A percentile compares a stretch with the other conserved stretches of the same genome.
Conservation (phyloP, 2,113 vertebrate genomes). For the Etia nguti region DNA sequence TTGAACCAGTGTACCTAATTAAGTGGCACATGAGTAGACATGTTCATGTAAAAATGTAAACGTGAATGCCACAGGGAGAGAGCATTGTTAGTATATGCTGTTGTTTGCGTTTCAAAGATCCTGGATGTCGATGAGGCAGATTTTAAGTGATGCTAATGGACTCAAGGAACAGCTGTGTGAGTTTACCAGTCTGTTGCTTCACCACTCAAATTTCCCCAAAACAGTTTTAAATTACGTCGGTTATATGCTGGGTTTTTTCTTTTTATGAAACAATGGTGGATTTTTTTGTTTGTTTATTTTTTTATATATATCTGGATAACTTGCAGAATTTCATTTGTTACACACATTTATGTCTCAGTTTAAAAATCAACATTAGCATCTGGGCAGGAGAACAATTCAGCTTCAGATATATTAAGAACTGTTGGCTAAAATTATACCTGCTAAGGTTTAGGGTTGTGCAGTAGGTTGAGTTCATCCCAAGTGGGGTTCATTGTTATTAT, state of each 20-base stretch:
- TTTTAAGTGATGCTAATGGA: neutral
- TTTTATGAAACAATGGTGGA: neutral
- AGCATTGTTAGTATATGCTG: neutral
- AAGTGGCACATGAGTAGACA: neutral
- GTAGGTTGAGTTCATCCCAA: neutral
- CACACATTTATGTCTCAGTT: neutral
- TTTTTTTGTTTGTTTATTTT: neutral
- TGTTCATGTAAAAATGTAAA: neutral
- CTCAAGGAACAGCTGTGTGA: neutral
- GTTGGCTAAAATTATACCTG: neutral
- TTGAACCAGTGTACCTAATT: neutral
- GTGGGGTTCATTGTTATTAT: neutral
- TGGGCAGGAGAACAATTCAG: neutral
- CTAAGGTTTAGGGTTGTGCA: neutral
- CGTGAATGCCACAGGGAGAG: neutral
- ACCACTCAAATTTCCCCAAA: neutral
- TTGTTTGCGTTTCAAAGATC: neutral
- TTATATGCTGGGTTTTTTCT: neutral
- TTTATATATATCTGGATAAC: neutral
- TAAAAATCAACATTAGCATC: neutral
- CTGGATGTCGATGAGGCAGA: neutral
- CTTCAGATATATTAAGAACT: neutral
- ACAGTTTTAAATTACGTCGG: neutral
- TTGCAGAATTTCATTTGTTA: neutral
- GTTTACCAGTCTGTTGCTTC: neutral